Evolutionary conservation across 2,797 vertebrate genomes (phyloP).

Genomic region (Tinamus major): DNA sequence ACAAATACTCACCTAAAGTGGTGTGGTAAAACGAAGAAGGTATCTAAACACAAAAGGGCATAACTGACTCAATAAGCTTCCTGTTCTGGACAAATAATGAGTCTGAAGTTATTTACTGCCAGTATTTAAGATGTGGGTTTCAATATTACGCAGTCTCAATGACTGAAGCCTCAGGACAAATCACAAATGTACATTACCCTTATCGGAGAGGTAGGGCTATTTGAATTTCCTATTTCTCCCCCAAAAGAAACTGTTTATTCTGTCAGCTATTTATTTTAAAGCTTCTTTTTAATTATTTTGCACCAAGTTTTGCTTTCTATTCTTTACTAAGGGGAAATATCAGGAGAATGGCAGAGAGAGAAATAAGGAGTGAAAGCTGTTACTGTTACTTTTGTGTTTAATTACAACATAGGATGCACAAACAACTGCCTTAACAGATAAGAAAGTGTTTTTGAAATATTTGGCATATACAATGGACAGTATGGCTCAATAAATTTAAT

Average conservation of each 20-base stretch:
- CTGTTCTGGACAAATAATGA: neutral
- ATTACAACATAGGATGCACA: neutral
- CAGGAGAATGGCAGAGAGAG: neutral
- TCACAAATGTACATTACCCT: neutral
- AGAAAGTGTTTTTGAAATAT: neutral
- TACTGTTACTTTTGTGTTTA: neutral
- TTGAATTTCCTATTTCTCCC: neutral
- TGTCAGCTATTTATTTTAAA: neutral
- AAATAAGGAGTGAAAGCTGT: neutral
- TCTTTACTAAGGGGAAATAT: neutral
- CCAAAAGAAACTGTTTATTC: neutral
- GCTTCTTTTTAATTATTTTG: too few relatives aligned
- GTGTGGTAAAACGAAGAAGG: neutral
- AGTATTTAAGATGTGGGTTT: neutral
- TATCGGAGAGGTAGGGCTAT: neutral
- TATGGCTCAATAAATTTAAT: neutral
- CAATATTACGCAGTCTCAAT: neutral
- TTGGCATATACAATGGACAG: neutral
- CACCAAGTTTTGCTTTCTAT: neutral
- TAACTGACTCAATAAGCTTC: neutral
- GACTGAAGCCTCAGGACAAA: neutral
- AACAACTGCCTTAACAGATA: neutral
- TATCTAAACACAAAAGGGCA: neutral
- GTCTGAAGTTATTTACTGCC: neutral
- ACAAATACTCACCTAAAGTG: slow-evolving; percentile 38